A percentile compares a stretch with the other conserved stretches of the same genome.
These are phyloP conservation scores for Meandrusa payeni DNA, from an alignment of 2,888 invertebrate species.

Conservation along the genomic window DNA sequence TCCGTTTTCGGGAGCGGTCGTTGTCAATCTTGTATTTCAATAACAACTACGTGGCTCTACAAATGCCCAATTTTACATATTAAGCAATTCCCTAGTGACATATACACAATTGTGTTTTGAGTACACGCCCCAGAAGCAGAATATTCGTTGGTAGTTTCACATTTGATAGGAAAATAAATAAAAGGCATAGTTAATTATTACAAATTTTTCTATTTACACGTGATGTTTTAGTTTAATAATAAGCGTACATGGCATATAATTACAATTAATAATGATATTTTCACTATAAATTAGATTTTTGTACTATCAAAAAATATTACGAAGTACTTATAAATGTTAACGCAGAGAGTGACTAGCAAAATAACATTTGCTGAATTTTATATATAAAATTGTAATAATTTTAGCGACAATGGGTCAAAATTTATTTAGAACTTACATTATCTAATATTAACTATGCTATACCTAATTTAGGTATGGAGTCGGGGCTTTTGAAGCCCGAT, in stretches of 20 bases:
- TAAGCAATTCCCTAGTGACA: too few relatives aligned
- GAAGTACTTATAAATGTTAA: slow-evolving; percentile 74
- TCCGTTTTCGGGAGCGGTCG: too few relatives aligned
- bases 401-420: slow-evolving; percentile 73
- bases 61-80: too few relatives aligned
- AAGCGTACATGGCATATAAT: slow-evolving; percentile 81
- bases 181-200: slow-evolving; percentile 56
- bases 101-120: too few relatives aligned
- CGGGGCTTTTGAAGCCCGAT: slow-evolving; percentile 49
- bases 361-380: slow-evolving; percentile 70
- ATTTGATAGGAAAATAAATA: slow-evolving; percentile 40
- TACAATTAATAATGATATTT: slow-evolving; percentile 76
- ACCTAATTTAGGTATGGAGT: slow-evolving; percentile 64
- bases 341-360: slow-evolving; percentile 77
- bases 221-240: slow-evolving; percentile 79
- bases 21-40: too few relatives aligned
- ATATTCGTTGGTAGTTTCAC: too few relatives aligned
- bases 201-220: slow-evolving; percentile 79
- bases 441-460: slow-evolving; percentile 54
- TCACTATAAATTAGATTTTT: slow-evolving; percentile 78
- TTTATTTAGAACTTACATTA: slow-evolving; percentile 47
- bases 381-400: slow-evolving; percentile 56
- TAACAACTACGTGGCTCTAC: too few relatives aligned
- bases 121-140: too few relatives aligned
- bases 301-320: slow-evolving; percentile 79